phyloP scores from a whole-genome alignment of 2,888 invertebrate genomes.

The Tipula lateralis region DNA sequence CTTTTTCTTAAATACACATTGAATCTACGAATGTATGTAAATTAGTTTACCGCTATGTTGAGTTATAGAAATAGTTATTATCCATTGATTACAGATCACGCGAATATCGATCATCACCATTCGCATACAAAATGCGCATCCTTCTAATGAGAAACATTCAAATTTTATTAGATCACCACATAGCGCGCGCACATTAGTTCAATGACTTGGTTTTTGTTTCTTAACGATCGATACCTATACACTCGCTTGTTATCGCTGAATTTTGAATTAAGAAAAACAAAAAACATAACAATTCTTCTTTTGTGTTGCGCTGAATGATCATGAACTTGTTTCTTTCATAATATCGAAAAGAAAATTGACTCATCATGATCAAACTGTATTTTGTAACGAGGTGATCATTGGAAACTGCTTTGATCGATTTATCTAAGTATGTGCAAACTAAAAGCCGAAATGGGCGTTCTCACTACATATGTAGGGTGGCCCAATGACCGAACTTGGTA shows the following conservation, averaged over 20 bases:
- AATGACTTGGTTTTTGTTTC: background rate
- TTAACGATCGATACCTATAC: background rate
- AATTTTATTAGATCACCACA: background rate
- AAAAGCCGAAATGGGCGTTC: background rate
- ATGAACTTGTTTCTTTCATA: background rate
- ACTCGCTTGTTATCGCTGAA: background rate
- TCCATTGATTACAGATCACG: background rate
- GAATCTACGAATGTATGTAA: background rate
- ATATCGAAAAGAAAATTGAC: constrained; percentile 11
- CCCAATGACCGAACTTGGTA: too few species aligned
- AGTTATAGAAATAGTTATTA: background rate
- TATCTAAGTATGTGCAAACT: background rate
- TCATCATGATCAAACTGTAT: constrained; percentile 15
- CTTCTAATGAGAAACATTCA: background rate
- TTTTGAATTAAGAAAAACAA: background rate
- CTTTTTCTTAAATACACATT: background rate
- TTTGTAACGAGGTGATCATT: background rate
- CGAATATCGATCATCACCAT: background rate
- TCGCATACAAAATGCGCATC: background rate
- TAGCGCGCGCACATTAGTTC: background rate
- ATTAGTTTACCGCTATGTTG: background rate
- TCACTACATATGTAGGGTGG: too few species aligned
- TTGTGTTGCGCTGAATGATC: constrained; percentile 11
- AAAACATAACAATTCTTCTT: background rate
- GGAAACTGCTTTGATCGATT: background rate